Evolutionary conservation across 2,113 vertebrate genomes (phyloP).

Genomic region (Garra rufa): DNA sequence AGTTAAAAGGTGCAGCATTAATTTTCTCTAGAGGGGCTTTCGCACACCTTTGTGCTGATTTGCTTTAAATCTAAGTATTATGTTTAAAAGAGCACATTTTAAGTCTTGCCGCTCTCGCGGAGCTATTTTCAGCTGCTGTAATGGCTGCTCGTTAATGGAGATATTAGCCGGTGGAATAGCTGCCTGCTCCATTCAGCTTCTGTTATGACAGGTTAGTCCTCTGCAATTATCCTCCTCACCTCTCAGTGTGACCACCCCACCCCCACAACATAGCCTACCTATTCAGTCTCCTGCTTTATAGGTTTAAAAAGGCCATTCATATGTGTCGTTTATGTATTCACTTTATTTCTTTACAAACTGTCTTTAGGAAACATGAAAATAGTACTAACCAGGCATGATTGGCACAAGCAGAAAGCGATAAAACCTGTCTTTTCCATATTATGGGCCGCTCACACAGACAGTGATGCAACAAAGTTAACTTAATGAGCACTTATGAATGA

Average conservation of each 20-base stretch:
- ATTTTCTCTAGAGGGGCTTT: not conserved
- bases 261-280: slow-evolving; percentile 19
- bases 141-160: slow-evolving; percentile 54
- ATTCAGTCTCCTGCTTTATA: not conserved
- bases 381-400: not conserved
- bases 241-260: slow-evolving; percentile 21
- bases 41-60: not conserved
- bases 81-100: slow-evolving; percentile 23
- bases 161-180: slow-evolving; percentile 53
- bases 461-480: not conserved
- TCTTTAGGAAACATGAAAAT: not conserved
- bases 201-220: slow-evolving; percentile 49
- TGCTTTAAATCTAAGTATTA: slow-evolving; percentile 41
- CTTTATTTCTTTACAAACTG: slow-evolving; percentile 5
- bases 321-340: not conserved
- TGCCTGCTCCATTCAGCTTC: slow-evolving; percentile 46
- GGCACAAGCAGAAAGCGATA: not conserved
- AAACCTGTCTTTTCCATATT: not conserved
- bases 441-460: not conserved
- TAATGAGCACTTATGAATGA: too few species aligned
- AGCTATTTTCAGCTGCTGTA: slow-evolving; percentile 53
- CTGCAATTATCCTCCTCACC: slow-evolving; percentile 49
- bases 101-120: slow-evolving; percentile 14
- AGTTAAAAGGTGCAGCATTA: not conserved
- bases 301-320: not conserved